phyloP scores from a whole-genome alignment of 1,140 invertebrate genomes.

The Sipha flava region DNA sequence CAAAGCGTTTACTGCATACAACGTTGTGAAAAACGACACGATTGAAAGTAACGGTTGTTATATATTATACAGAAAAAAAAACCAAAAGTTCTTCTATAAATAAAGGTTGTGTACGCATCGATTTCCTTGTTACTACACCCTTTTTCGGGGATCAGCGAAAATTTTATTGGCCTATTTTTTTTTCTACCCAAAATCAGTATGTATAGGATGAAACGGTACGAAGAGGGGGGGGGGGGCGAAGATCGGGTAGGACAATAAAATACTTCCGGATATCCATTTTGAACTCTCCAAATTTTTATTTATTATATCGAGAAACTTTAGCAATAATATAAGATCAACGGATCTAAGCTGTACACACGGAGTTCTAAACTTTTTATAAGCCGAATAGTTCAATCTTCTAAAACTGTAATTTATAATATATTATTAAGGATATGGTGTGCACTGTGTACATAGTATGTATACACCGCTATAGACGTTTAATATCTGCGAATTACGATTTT shows the following conservation, averaged over 20 bases:
- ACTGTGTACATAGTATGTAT: no score
- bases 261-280: background rate
- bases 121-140: background rate
- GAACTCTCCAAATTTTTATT: background rate
- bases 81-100: no score
- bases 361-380: background rate
- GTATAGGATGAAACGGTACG: background rate
- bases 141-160: background rate
- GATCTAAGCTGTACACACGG: background rate
- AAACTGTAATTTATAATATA: background rate
- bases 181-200: background rate
- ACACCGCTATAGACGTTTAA: no score
- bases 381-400: background rate
- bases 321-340: constrained; percentile 8
- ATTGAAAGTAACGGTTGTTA: no score
- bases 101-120: background rate
- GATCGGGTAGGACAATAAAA: constrained; percentile 20
- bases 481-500: no score
- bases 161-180: background rate
- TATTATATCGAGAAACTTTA: constrained; percentile 5
- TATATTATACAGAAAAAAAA: no score
- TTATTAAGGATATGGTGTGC: background rate
- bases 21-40: no score
- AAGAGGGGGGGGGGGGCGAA: no score
- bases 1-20: no score